A percentile compares a stretch with the other conserved stretches of the same genome.
These are phyloP conservation scores for Eumacrocentrus americanus DNA, from an alignment of 2,888 invertebrate genomes.

Conservation along the genomic window DNA sequence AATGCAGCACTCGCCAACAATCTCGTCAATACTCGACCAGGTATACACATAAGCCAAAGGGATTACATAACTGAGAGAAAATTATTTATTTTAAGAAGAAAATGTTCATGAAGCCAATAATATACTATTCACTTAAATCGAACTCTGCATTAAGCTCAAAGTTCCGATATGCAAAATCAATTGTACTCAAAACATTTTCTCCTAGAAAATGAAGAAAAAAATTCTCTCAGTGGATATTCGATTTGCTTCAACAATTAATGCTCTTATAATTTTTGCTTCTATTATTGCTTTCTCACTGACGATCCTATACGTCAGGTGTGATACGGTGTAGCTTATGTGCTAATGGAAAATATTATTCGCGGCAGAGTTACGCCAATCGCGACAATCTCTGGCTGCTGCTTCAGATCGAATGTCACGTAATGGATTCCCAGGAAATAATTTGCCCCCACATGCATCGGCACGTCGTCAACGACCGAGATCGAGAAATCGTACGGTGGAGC, in stretches of 20 bases:
- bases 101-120: too few relatives aligned
- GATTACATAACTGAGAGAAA: not conserved
- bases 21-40: slow-evolving; percentile 76
- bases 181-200: too few relatives aligned
- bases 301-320: not conserved
- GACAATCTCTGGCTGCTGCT: slow-evolving; percentile 82
- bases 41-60: slow-evolving; percentile 52
- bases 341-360: slow-evolving; percentile 22
- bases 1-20: slow-evolving; percentile 75
- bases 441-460: slow-evolving; percentile 64
- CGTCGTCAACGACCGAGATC: slow-evolving; percentile 78
- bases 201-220: slow-evolving; percentile 6
- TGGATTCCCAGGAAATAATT: slow-evolving; percentile 72
- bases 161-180: too few relatives aligned
- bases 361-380: slow-evolving; percentile 81
- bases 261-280: not conserved
- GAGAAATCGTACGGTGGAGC: slow-evolving; percentile 72
- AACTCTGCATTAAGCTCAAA: too few relatives aligned
- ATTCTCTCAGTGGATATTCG: not conserved
- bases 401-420: slow-evolving; percentile 82
- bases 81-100: too few relatives aligned
- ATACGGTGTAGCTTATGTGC: not conserved
- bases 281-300: not conserved
- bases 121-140: too few relatives aligned
- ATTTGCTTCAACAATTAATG: slow-evolving; percentile 7